Evolutionary conservation across 2,797 vertebrate species (phyloP), one percentile per base, ranked within the genome.

Genomic region (Trachurus trachurus): DNA sequence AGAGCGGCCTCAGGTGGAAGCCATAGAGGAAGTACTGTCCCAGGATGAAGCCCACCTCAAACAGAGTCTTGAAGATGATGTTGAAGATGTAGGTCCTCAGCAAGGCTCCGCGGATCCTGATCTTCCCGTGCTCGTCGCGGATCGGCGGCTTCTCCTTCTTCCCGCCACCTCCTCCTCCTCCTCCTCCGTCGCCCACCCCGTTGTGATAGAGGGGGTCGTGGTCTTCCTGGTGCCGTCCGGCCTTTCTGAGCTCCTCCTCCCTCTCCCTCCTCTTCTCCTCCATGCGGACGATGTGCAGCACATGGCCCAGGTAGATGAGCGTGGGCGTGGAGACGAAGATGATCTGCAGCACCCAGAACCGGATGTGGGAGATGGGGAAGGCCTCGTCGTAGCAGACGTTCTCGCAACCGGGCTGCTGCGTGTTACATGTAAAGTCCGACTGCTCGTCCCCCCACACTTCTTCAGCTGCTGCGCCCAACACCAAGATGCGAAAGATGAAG

Each of bases 311-410:
- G 91, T 99, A 99, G 92, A 98, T 97, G 86, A 99, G 97, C 9
- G 97, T 98, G 64, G 98, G 98, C 22, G 97, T 98, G 83, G 97
- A 99, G 60, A 99, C 97, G n/a, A 98, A 98, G 93, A 99, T 98
- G 90, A 99, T 99, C 94, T 99, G 97, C 88, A 99, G 95, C 88
- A 98, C 97, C 98, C 98, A 99, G 96, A 98, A 99, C 86, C 97
- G 97, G 74, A 97, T 96, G 93, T 98, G 97, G 31, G 97, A 98
- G 91, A 98, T 98, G 74, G 97, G 97, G 92, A 98, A 98, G 87
- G 97, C 97, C 84, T 97, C 94, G 76, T 98, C 97, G 65, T 98
- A 98, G 95, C 97, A 98, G 44, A 98, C 97, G 40, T 98, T 98
- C 92, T 98, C 96, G 0, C 97, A 98, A 78, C 97, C 97, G 0